Evolutionary conservation across 2,797 vertebrate genomes (phyloP).

Genomic region (Tragelaphus oryx): DNA sequence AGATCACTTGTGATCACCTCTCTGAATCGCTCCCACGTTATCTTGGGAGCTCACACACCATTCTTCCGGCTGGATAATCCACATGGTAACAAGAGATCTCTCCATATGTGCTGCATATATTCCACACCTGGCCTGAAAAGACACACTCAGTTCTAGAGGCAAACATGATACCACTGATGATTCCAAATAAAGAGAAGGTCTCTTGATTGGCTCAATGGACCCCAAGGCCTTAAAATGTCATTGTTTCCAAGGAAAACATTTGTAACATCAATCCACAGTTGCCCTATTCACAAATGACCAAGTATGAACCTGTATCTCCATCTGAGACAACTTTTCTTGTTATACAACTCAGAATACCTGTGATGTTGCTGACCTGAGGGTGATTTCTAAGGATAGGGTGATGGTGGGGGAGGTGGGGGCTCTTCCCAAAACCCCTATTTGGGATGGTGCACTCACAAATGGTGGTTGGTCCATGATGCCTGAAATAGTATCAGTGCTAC

Average conservation of each 20-base stretch:
- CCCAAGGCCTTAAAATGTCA: background rate
- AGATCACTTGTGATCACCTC: too few species aligned
- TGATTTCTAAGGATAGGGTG: background rate
- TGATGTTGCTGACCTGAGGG: background rate
- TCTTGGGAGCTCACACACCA: background rate
- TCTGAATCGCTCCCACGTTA: background rate
- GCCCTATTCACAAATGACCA: background rate
- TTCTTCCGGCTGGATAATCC: accelerated
- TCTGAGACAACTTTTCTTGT: background rate
- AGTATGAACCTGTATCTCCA: background rate
- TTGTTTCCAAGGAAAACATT: background rate
- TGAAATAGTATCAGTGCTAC: background rate
- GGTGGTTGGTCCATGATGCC: background rate
- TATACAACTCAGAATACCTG: background rate
- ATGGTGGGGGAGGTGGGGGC: accelerated
- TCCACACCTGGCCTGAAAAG: background rate
- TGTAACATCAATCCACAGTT: background rate
- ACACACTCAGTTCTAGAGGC: background rate
- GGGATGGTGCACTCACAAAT: background rate
- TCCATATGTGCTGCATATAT: accelerated
- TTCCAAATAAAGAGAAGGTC: background rate
- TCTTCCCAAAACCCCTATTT: background rate
- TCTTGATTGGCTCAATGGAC: background rate
- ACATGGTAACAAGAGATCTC: background rate
- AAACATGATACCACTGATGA: background rate